A percentile compares a stretch with the other conserved stretches of the same genome.
Conservation (phyloP, 2,113 vertebrate species). For the Amia ocellicauda region DNA sequence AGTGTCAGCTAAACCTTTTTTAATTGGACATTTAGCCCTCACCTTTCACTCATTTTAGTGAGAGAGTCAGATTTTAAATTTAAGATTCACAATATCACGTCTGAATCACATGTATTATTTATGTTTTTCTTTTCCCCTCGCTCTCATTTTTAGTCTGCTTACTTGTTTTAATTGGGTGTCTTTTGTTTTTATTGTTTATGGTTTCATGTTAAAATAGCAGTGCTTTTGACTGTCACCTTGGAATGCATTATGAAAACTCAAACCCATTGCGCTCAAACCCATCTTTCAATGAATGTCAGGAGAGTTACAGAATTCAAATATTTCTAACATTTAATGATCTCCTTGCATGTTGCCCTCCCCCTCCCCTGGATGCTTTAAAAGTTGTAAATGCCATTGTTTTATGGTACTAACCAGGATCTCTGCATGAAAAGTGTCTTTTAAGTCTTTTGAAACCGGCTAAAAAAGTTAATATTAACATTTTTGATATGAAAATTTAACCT, state of each 20-base stretch:
- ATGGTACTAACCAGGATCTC: background rate
- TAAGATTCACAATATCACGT: background rate
- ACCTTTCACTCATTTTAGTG: constrained; percentile 25
- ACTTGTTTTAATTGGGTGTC: constrained; percentile 13
- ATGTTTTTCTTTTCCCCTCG: background rate
- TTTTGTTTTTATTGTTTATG: constrained; percentile 4
- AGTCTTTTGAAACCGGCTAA: constrained; percentile 18
- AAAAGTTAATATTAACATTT: constrained; percentile 2
- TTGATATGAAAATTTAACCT: constrained; percentile 27
- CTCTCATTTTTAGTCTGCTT: background rate
- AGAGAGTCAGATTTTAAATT: background rate
- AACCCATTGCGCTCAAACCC: background rate
- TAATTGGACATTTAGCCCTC: constrained; percentile 46
- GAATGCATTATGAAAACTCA: background rate
- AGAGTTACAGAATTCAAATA: background rate
- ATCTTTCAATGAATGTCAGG: background rate
- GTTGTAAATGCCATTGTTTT: constrained; percentile 10
- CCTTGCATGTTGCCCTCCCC: background rate
- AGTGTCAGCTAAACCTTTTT: constrained; percentile 20
- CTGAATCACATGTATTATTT: constrained; percentile 5
- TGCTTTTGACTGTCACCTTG: background rate
- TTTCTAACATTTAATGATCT: constrained; percentile 10
- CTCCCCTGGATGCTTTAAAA: background rate
- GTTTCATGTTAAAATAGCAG: background rate
- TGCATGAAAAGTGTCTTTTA: background rate